Evolutionary conservation across 2,888 invertebrate genomes (phyloP).

Genomic region (Helleia helle): DNA sequence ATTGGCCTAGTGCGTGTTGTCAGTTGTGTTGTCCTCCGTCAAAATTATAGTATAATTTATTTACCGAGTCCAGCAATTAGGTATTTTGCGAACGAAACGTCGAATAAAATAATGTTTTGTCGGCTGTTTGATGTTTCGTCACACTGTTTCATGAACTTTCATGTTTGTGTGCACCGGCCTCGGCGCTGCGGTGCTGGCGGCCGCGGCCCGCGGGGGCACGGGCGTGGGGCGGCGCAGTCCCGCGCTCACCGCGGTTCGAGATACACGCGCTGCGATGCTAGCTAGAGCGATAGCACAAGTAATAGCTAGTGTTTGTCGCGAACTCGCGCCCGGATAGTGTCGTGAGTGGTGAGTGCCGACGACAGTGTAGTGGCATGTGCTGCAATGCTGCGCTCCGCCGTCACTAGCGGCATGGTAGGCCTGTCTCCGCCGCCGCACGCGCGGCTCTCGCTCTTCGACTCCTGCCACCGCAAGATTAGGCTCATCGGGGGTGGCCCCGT

Average conservation of each 20-base stretch:
- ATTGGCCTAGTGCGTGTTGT: too few relatives aligned
- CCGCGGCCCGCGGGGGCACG: conserved; percentile 15
- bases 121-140: too few relatives aligned
- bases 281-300: conserved; percentile 69
- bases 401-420: conserved; percentile 57
- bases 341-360: conserved; percentile 23
- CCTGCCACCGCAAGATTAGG: conserved; percentile 82
- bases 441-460: conserved; percentile 79
- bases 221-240: conserved; percentile 48
- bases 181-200: conserved; percentile 25
- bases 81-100: too few relatives aligned
- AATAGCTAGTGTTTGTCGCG: conserved; percentile 29
- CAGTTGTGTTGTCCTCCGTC: too few relatives aligned
- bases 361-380: conserved; percentile 29
- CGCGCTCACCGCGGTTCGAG: conserved; percentile 54
- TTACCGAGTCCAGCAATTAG: too few relatives aligned
- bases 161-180: conserved; percentile 14
- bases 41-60: too few relatives aligned
- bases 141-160: too few relatives aligned
- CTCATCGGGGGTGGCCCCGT: conserved; percentile 79
- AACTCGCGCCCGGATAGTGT: conserved; percentile 44
- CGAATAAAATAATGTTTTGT: too few relatives aligned
- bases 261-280: conserved; percentile 66
- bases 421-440: conserved; percentile 63
- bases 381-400: conserved; percentile 54